A percentile compares a stretch with the other conserved stretches of the same genome.
These are phyloP conservation scores for Tenualosa ilisha DNA, from an alignment of 2,797 vertebrate species.

Conservation along the genomic window DNA sequence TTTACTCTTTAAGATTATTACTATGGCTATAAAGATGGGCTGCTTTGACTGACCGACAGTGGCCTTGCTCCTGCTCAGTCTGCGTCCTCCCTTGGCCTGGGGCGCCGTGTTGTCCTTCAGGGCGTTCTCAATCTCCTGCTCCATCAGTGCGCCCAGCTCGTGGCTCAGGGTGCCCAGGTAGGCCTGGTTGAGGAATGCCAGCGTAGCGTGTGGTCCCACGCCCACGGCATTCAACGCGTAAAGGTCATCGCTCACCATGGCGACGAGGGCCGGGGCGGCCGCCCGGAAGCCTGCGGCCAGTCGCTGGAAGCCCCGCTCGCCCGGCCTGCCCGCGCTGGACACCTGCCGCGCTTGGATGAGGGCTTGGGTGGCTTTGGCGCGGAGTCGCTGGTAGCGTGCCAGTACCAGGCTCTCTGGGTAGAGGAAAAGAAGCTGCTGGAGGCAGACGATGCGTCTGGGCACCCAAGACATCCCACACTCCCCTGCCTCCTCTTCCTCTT, in stretches of 20 bases:
- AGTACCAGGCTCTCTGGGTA: conserved; percentile 87
- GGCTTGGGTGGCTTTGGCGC: conserved; percentile 72
- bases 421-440: conserved; percentile 86
- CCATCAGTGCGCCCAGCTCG: conserved; percentile 81
- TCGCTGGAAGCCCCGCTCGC: conserved; percentile 80
- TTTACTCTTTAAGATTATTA: too few relatives aligned
- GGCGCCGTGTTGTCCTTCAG: conserved; percentile 80
- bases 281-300: conserved; percentile 71
- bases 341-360: conserved; percentile 74
- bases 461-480: conserved; percentile 55
- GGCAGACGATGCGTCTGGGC: conserved; percentile 73
- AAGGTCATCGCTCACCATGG: conserved; percentile 85
- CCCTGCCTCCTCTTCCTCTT: conserved; percentile 49
- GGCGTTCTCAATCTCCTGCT: conserved; percentile 81
- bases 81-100: conserved; percentile 76
- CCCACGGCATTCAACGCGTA: conserved; percentile 71
- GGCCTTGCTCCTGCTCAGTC: conserved; percentile 79
- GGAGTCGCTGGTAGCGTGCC: conserved; percentile 81
- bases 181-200: conserved; percentile 85
- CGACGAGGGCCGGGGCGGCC: conserved; percentile 73
- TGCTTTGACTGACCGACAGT: conserved; percentile 69
- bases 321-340: conserved; percentile 64
- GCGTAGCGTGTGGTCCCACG: conserved; percentile 71
- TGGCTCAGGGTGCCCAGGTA: conserved; percentile 82
- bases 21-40: too few relatives aligned